Evolutionary conservation across 2,797 vertebrate species (phyloP), one percentile per base, ranked within the genome.

Genomic region (Chelonia mydas): DNA sequence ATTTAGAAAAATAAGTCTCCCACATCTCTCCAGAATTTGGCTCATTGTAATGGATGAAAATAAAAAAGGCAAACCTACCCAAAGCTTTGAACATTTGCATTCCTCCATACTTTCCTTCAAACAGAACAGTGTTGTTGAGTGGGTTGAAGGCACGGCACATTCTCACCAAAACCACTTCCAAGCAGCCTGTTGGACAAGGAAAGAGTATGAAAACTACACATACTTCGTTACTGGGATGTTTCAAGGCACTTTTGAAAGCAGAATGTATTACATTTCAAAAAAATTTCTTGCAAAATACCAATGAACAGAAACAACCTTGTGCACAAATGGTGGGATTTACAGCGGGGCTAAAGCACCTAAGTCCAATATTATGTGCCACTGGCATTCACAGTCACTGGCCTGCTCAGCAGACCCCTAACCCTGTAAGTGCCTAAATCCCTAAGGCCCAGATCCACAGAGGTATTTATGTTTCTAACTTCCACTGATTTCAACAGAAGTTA

Each of bases 131-230:
- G 99, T 99, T 99, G 98, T 99, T 99, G 97, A 99, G 98, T 94
- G 99, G 99, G 96, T 99, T 99, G 98, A 99, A 99, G 90, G 99
- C 99, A 98, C 99, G 99, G 96, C 99, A 99, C 99, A 99, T 99
- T 98, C 99, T 98, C 95, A 99, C 99, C 98, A 99, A 98, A 96
- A 99, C 99, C 90, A 99, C 99, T 98, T 99, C 99, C 98, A 99
- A 98, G 98, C 99, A 99, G 97, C 99, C 99, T 99, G 88, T 77
- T 59, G 96, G 83, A 87, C 93, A 90, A 11, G 7, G 45, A 91
- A 90, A 92, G 72, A 86, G 23, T 93, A 33, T 23, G 37, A 23
- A 86, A 50, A 83, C 55, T 84, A 49, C 59, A 94, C 11, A 79
- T 5, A 41, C 92, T 78, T 93, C 45, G 23, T 37, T 76, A 83